Evolutionary conservation across 1,140 invertebrate species (phyloP), one percentile per base, ranked within the genome.

Genomic region (Drosophila cardini): DNA sequence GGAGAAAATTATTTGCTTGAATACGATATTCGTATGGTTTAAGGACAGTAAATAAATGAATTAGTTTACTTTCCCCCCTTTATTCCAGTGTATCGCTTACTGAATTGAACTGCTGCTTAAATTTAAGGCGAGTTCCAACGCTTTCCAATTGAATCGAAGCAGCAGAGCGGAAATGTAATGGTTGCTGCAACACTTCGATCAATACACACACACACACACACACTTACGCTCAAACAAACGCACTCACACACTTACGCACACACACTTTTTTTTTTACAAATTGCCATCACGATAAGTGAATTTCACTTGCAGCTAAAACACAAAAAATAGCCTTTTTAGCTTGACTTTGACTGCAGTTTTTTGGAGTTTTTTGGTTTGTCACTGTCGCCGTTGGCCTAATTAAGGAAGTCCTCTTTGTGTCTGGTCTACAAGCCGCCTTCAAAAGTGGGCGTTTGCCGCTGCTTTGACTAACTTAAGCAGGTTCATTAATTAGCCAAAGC

Each of bases 141-240:
- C 83, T 86, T 87, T 87, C 84, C 84, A 87, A 89, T 89, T 80
- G 80, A 76, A 86, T 57, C 69, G 82, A 76, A 70, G 71, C 78
- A 82, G 56, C 57, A 87, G 76, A 89, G 76, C 84, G 84, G 80
- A 89, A 87, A 89, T 70, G 72, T 83, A 87, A 82, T 89, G 83
- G 83, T 57, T 83, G 50, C 83, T 71, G 79, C 74, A 82, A 68
- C 64, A 69, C 72, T 83, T 83, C 58, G 84, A 87, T 89, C 84
- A 87, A 89, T 87, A 73, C 8, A 32, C 45, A 52, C 60, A n/a
- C 53, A 48, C 18, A 26, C 38, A 56, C 10, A 4, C 11, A 30
- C 43, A 48, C 40, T n/a, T n/a, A n/a, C n/a, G n/a, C n/a, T n/a
- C n/a, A n/a, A n/a, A n/a, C n/a, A 15, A 32, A 36, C 30, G 13